Evolutionary conservation across 2,888 invertebrate genomes (phyloP).

Genomic region (Psylliodes chrysocephalus): DNA sequence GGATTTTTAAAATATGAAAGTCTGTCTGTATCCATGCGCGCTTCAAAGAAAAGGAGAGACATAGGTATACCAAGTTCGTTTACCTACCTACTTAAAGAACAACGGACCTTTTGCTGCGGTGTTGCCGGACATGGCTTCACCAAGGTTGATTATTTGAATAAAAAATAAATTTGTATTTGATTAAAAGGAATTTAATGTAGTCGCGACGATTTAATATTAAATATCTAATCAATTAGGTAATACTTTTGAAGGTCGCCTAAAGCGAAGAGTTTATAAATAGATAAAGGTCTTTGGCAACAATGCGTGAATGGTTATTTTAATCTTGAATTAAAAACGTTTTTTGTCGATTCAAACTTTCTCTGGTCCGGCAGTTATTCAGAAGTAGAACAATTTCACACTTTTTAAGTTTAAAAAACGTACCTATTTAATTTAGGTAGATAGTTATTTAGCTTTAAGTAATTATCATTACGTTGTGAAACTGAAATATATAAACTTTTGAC

Average conservation of each 20-base stretch:
- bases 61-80: no score
- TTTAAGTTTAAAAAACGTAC: no score
- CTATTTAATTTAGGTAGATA: no score
- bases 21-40: no score
- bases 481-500: conserved; percentile 30
- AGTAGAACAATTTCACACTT: no score
- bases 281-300: conserved; percentile 12
- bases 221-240: conserved; percentile 14
- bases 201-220: neutral
- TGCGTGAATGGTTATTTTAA: neutral
- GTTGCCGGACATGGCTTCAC: conserved; percentile 18
- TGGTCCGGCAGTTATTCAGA: neutral
- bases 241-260: conserved; percentile 4
- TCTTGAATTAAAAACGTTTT: neutral
- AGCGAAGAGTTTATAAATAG: conserved; percentile 16
- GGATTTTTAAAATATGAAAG: no score
- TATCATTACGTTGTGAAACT: conserved; percentile 26
- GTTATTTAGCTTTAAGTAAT: conserved; percentile 4
- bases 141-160: neutral
- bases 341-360: neutral
- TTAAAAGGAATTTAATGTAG: neutral
- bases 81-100: no score
- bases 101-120: neutral
- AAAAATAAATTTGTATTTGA: neutral
- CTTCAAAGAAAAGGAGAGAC: no score